Percentiles rank a stretch among this genome's conserved stretches.
Conservation (phyloP, 2,113 vertebrate species). For the Falco punctatus region DNA sequence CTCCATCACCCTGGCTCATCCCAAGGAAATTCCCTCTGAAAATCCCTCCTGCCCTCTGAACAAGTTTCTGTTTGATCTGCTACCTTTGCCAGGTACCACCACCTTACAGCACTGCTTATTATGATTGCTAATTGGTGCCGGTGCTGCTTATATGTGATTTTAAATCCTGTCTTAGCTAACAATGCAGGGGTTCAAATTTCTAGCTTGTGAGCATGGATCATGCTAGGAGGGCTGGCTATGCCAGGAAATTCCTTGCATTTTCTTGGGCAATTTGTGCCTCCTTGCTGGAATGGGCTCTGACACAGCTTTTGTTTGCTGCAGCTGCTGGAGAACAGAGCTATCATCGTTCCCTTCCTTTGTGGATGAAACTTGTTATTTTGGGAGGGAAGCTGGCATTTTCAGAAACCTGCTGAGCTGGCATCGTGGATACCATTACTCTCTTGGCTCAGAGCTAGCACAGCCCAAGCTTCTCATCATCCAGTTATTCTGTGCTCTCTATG, state of each 20-base stretch:
- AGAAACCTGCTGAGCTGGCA: background rate
- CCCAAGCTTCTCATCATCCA: background rate
- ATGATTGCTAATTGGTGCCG: background rate
- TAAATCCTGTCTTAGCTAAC: background rate
- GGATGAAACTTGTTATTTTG: background rate
- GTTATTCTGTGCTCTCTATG: background rate
- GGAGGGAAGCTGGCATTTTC: background rate
- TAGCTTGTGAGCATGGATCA: background rate
- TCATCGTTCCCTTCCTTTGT: background rate
- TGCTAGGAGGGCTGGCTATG: background rate
- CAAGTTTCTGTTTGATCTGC: background rate
- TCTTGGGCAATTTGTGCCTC: slow-evolving; percentile 16
- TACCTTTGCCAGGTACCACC: background rate
- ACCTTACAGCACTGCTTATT: background rate
- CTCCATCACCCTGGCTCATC: background rate
- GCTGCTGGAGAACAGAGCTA: slow-evolving; percentile 23
- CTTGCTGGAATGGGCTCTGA: background rate
- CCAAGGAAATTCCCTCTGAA: background rate
- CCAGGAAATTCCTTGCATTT: slow-evolving; percentile 64
- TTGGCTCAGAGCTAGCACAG: background rate
- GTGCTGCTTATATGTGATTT: background rate
- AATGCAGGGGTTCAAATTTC: background rate
- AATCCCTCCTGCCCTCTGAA: background rate
- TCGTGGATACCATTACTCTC: background rate
- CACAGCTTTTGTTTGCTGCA: slow-evolving; percentile 5